Conservation (phyloP, 2,797 vertebrate species). For the Alauda arvensis region DNA sequence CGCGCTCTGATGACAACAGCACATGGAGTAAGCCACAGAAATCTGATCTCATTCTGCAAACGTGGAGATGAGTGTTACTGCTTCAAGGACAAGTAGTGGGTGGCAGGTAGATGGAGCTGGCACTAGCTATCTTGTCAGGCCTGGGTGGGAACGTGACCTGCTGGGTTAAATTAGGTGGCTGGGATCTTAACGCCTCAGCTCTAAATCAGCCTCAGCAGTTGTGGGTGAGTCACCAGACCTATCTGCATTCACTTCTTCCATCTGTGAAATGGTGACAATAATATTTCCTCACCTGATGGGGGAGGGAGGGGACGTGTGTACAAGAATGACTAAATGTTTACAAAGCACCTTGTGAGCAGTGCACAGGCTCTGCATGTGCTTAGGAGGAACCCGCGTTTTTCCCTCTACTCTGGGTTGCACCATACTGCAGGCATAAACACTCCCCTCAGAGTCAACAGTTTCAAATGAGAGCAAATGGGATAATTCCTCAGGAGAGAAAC, state of each 20-base stretch:
- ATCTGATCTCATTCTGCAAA: constrained; percentile 53
- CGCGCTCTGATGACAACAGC: neutral
- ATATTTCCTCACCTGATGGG: constrained; percentile 43
- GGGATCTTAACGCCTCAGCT: constrained; percentile 22
- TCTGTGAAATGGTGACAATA: constrained; percentile 48
- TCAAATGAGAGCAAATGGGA: constrained; percentile 15
- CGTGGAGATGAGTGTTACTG: neutral
- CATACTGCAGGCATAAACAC: constrained; percentile 16
- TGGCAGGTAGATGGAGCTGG: neutral
- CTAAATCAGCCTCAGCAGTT: constrained; percentile 16
- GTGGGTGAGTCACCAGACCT: constrained; percentile 27
- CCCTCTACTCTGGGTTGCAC: neutral
- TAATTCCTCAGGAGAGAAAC: constrained; percentile 24
- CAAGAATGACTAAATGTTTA: constrained; percentile 57
- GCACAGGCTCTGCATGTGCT: neutral
- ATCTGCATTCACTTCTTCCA: constrained; percentile 57
- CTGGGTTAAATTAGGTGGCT: constrained; percentile 35
- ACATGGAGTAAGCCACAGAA: neutral
- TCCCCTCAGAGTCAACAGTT: constrained; percentile 30
- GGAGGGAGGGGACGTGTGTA: constrained; percentile 27
- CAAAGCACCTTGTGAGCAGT: constrained; percentile 20
- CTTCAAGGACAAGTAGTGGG: constrained; percentile 28
- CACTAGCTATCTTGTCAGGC: neutral
- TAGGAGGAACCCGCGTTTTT: neutral
- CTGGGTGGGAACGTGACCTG: constrained; percentile 49